Percentiles rank a stretch among this genome's conserved stretches.
These are phyloP conservation scores for Neomorphus geoffroyi DNA, from an alignment of 2,797 vertebrate genomes.

Conservation along the genomic window DNA sequence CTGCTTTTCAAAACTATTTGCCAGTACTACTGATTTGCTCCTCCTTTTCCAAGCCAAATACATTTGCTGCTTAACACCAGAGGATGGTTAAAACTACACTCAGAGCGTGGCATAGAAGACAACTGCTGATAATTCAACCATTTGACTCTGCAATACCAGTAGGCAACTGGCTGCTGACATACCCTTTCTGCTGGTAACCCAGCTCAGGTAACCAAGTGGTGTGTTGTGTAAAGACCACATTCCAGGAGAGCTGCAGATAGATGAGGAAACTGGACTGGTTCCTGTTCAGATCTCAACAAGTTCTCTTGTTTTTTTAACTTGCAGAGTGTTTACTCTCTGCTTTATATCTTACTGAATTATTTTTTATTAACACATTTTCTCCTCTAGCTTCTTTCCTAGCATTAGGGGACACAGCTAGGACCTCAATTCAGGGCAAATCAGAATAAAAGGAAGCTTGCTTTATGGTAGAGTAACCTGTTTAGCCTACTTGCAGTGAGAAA, in stretches of 20 bases:
- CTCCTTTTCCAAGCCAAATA: not conserved
- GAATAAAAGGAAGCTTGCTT: not conserved
- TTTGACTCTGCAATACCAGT: not conserved
- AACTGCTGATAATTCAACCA: not conserved
- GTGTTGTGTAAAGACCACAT: not conserved
- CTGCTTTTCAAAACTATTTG: not conserved
- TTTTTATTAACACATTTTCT: not conserved
- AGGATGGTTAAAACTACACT: not conserved
- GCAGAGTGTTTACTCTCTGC: not conserved
- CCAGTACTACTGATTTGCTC: not conserved
- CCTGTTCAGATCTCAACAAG: not conserved
- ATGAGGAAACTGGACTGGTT: not conserved
- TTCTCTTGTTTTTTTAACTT: not conserved
- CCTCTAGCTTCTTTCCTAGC: not conserved
- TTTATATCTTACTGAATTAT: not conserved
- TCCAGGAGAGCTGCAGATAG: not conserved
- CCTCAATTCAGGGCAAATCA: not conserved
- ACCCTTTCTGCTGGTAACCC: not conserved
- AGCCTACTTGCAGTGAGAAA: not conserved
- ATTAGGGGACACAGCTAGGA: not conserved
- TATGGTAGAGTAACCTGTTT: not conserved
- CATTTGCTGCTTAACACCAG: not conserved
- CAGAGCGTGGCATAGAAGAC: not conserved
- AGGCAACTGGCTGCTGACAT: not conserved
- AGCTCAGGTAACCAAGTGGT: not conserved